phyloP scores from a whole-genome alignment of 2,113 vertebrate species.

The Mellivora capensis region DNA sequence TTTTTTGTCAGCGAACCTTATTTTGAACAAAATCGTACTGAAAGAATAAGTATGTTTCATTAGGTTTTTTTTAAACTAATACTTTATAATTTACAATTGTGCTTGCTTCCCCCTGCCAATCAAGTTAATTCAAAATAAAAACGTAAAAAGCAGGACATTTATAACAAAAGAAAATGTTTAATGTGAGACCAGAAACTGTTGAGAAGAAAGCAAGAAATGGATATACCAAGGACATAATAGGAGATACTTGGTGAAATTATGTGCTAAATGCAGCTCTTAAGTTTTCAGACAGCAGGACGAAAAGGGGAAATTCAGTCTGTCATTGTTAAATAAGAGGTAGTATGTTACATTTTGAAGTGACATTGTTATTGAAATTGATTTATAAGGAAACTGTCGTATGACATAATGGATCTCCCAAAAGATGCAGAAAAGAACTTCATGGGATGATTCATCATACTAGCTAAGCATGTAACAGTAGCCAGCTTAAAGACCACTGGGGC shows the following conservation, averaged over 20 bases:
- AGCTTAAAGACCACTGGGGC: neutral
- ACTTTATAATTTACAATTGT: constrained; percentile 1
- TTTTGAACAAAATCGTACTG: neutral
- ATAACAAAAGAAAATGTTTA: neutral
- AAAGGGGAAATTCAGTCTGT: neutral
- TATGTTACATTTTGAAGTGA: neutral
- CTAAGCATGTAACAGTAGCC: neutral
- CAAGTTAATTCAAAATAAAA: constrained; percentile 36
- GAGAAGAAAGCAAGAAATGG: neutral
- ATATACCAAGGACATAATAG: neutral
- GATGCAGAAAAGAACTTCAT: neutral
- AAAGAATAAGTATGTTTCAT: neutral
- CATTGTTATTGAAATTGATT: constrained; percentile 11
- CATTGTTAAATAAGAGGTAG: neutral
- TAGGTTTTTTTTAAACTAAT: constrained; percentile 10
- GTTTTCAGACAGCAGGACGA: neutral
- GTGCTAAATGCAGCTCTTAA: neutral
- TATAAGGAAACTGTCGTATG: neutral
- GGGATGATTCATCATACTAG: neutral
- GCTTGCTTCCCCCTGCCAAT: neutral
- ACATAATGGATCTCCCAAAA: neutral
- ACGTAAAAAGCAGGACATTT: neutral
- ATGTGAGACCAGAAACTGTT: neutral
- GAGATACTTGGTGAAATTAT: neutral
- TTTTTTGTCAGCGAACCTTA: neutral